Conservation (phyloP, 2,888 invertebrate species). For the Drosophila anceps region DNA sequence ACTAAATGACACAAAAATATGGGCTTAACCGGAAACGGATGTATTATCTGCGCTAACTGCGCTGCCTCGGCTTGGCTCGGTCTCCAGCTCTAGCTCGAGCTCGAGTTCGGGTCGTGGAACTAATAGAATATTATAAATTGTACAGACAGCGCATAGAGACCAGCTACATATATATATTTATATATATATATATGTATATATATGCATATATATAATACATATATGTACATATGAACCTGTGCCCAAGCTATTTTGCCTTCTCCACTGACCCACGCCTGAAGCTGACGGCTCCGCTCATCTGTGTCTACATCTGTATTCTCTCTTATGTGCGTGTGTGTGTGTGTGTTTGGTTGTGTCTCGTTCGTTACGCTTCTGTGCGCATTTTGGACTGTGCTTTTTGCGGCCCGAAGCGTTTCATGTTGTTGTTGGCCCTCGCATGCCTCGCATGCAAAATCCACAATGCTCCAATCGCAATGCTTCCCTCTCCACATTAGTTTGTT, state of each 20-base stretch:
- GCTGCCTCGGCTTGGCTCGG: conserved; percentile 64
- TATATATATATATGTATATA: background rate
- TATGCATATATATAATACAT: background rate
- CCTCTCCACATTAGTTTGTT: conserved; percentile 47
- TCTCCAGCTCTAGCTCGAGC: conserved; percentile 33
- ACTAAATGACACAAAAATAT: conserved; percentile 84
- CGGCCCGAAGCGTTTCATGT: conserved; percentile 50
- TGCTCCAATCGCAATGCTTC: conserved; percentile 4
- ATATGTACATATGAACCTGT: conserved; percentile 48
- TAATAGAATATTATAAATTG: conserved; percentile 81
- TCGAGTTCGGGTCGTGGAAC: conserved; percentile 75
- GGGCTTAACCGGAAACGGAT: conserved; percentile 86
- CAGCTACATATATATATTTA: background rate
- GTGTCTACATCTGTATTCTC: conserved; percentile 19
- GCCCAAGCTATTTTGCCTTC: conserved; percentile 26
- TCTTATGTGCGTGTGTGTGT: conserved; percentile 4
- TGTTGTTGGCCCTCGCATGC: conserved; percentile 30
- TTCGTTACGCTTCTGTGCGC: conserved; percentile 77
- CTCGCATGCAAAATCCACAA: conserved; percentile 70
- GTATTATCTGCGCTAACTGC: conserved; percentile 86
- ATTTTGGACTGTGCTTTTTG: conserved; percentile 79
- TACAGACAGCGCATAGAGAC: conserved; percentile 43
- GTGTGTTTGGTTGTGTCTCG: conserved; percentile 36
- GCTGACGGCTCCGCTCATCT: conserved; percentile 46
- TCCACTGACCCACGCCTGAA: conserved; percentile 74